A percentile compares a stretch with the other conserved stretches of the same genome.
These are phyloP conservation scores for Microtus oregoni DNA, from an alignment of 2,113 vertebrate species.

Conservation along the genomic window DNA sequence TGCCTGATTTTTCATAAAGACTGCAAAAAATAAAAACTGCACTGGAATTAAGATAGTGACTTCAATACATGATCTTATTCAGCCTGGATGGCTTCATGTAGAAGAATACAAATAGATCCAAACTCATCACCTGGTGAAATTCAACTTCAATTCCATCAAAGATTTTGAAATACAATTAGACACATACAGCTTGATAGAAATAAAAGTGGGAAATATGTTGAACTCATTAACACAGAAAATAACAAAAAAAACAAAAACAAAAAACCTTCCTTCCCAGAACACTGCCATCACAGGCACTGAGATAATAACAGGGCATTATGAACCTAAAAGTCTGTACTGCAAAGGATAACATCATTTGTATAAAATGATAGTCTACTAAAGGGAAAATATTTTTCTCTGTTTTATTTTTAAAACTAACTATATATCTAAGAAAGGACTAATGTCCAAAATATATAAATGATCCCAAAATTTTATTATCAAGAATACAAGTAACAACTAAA, in stretches of 20 bases:
- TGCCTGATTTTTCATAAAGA: background rate
- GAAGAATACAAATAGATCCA: background rate
- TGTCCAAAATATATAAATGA: background rate
- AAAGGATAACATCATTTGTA: background rate
- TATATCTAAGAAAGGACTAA: too few relatives aligned
- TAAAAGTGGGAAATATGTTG: background rate
- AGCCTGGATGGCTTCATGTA: background rate
- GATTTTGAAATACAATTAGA: too few relatives aligned
- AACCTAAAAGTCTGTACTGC: background rate
- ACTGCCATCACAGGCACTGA: background rate
- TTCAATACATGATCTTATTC: background rate
- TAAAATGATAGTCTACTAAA: background rate
- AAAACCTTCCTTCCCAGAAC: background rate
- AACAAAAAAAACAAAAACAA: background rate
- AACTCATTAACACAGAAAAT: background rate
- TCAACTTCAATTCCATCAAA: background rate
- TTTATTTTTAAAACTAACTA: background rate
- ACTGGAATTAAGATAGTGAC: background rate
- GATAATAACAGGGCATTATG: background rate
- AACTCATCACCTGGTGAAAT: background rate
- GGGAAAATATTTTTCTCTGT: background rate
- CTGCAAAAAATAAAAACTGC: too few relatives aligned
- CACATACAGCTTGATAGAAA: background rate
- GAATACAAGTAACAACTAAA: background rate
- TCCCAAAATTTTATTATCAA: too few relatives aligned